Base-by-base conservation (phyloP, 1,140 invertebrate species). In the Pseudobourletiella spinata region DNA sequence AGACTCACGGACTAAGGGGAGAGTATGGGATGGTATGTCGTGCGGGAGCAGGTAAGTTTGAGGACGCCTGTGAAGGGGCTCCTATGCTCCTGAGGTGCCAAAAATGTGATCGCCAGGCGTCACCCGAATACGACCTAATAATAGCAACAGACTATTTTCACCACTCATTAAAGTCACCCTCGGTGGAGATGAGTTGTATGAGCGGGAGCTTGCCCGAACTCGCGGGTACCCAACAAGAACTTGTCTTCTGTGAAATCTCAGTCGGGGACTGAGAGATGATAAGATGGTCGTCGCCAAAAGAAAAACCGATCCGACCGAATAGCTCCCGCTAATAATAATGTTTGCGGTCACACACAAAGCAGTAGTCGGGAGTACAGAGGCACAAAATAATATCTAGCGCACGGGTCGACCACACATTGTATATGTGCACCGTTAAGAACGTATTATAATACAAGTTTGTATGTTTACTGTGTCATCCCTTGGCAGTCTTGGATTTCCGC, bases 21-120 rank as follows among this genome's bases (percentile, higher is more conserved):
- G n/a, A n/a, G n/a, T n/a, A n/a, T n/a, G n/a, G n/a, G n/a, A n/a
- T n/a, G n/a, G n/a, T n/a, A n/a, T n/a, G n/a, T n/a, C n/a, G n/a
- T n/a, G n/a, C n/a, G n/a, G n/a, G n/a, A n/a, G n/a, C n/a, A n/a
- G n/a, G n/a, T n/a, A n/a, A n/a, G n/a, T n/a, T n/a, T n/a, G n/a
- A n/a, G n/a, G n/a, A n/a, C n/a, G n/a, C n/a, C n/a, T n/a, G n/a
- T n/a, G n/a, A n/a, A n/a, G n/a, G n/a, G n/a, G n/a, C n/a, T n/a
- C n/a, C n/a, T n/a, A n/a, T n/a, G n/a, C n/a, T 62, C 50, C n/a
- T 16, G 35, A 57, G 61, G 55, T 63, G 61, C 61, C 61, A 63
- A 63, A 61, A 63, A 52, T 57, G 3, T n/a, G 25, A 57, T 42
- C 3, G 2, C 22, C 4, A 15, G 56, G 28, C 42, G 46, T 44